These are phyloP conservation scores for Cyanocitta stelleri DNA, from an alignment of 2,113 vertebrate genomes.

Conservation along the genomic window DNA sequence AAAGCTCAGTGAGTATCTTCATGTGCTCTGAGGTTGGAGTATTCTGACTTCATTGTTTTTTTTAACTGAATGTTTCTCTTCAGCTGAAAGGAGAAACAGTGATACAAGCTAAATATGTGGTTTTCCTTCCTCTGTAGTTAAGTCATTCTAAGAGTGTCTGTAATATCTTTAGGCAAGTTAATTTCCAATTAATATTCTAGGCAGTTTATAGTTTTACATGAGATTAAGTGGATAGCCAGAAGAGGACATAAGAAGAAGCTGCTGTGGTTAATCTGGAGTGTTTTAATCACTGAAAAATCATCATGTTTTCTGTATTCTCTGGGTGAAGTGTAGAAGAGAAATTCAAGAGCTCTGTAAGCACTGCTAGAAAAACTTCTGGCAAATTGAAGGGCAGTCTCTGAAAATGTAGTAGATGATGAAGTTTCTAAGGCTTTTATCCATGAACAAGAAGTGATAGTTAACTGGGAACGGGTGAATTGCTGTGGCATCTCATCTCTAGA, in stretches of 20 bases:
- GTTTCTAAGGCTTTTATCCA: background rate
- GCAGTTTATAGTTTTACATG: background rate
- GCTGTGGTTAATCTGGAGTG: background rate
- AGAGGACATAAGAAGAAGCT: background rate
- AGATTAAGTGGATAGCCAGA: background rate
- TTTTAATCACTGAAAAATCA: constrained; percentile 7
- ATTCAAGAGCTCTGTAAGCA: background rate
- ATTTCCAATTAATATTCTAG: background rate
- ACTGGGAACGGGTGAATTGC: background rate
- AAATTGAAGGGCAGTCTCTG: background rate
- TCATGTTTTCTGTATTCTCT: background rate
- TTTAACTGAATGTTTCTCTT: background rate
- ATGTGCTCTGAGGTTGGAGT: background rate
- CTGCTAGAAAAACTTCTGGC: background rate
- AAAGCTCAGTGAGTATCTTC: background rate
- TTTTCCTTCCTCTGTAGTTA: background rate
- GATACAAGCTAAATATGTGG: background rate
- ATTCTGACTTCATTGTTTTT: background rate
- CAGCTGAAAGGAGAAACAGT: background rate
- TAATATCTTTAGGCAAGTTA: background rate
- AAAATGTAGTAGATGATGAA: background rate
- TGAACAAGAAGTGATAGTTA: background rate
- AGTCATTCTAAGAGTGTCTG: background rate
- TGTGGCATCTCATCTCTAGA: background rate
- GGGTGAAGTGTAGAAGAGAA: background rate